Evolutionary conservation across 1,140 invertebrate species (phyloP), one percentile per base, ranked within the genome.

Genomic region (Melitaea cinxia): DNA sequence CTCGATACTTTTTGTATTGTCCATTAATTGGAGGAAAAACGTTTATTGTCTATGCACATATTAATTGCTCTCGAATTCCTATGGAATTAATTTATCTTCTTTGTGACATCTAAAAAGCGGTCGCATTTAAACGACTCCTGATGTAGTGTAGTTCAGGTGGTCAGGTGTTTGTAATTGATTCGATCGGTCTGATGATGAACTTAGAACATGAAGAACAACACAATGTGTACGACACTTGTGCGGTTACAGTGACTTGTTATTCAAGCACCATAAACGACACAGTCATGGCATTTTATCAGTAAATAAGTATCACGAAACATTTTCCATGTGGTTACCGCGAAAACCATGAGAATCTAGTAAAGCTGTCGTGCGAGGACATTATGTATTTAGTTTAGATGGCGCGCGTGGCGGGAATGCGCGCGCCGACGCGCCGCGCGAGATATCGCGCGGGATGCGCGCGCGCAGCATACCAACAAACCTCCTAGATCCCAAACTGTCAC

Each of bases 311-410:
- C 54, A 68, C 66, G 54, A 54, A 42, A 45, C 35, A 50, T 61
- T 68, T 58, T 61, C 59, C 47, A 68, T 50, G 24, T 21, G 30
- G 39, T 54, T 57, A 59, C 53, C 39, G 58, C 56, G 57, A 67
- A 67, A 49, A 24, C 55, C 70, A 66, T 69, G 70, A 70, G 73
- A 75, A 75, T 58, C 55, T 28, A 60, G 55, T 59, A 60, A 57
- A 67, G 63, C 58, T 55, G 60, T 68, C 54, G 60, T 21, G 65
- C 47, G 66, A 63, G 62, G 28, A 30, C 63, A 76, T 76, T 76
- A 73, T 76, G 68, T 71, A 76, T 76, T 70, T 76, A 73, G 70
- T 76, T 68, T 69, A 73, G 53, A 23, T 56, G 54, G 60, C 52
- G 57, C 62, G 64, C 62, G 68, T 52, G 54, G 60, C 50, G 58